Conservation (phyloP, 1,140 invertebrate species). For the Nomia melanderi region DNA sequence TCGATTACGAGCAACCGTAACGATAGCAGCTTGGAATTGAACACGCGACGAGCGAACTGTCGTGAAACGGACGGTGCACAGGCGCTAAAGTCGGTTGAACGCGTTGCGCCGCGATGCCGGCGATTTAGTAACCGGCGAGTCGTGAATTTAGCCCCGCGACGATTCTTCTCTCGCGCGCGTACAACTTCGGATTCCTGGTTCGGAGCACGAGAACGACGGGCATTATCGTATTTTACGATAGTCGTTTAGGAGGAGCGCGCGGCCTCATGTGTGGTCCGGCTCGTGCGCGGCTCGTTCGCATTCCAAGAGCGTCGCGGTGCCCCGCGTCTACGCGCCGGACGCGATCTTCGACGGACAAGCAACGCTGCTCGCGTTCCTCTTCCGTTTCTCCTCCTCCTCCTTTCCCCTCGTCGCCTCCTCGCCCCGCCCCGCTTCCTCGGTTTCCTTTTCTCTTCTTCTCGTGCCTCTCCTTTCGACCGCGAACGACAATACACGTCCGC, state of each 20-base stretch:
- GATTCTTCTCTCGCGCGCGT: slow-evolving; percentile 53
- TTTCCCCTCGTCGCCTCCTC: too few relatives aligned
- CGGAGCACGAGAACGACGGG: slow-evolving; percentile 48
- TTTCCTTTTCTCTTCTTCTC: too few relatives aligned
- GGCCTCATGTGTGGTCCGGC: slow-evolving; percentile 67
- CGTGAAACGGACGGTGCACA: too few relatives aligned
- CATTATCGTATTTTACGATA: slow-evolving; percentile 77
- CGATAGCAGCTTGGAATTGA: too few relatives aligned
- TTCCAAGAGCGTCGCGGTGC: slow-evolving; percentile 66
- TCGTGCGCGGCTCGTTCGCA: slow-evolving; percentile 62
- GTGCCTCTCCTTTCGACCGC: too few relatives aligned
- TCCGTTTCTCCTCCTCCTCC: background rate
- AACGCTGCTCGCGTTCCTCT: too few relatives aligned
- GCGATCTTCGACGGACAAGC: background rate
- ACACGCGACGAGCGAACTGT: too few relatives aligned
- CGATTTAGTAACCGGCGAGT: slow-evolving; percentile 3
- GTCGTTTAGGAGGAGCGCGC: slow-evolving; percentile 66
- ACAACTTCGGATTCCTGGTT: slow-evolving; percentile 47
- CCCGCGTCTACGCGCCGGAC: background rate
- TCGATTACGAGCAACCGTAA: too few relatives aligned
- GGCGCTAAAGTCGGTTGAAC: too few relatives aligned
- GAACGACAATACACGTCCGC: too few relatives aligned
- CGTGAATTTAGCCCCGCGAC: slow-evolving; percentile 39
- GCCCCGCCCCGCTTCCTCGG: background rate
- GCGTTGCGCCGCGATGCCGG: background rate